Evolutionary conservation across 1,140 invertebrate genomes (phyloP), one percentile per base, ranked within the genome.

Genomic region (Drosophila leontia): DNA sequence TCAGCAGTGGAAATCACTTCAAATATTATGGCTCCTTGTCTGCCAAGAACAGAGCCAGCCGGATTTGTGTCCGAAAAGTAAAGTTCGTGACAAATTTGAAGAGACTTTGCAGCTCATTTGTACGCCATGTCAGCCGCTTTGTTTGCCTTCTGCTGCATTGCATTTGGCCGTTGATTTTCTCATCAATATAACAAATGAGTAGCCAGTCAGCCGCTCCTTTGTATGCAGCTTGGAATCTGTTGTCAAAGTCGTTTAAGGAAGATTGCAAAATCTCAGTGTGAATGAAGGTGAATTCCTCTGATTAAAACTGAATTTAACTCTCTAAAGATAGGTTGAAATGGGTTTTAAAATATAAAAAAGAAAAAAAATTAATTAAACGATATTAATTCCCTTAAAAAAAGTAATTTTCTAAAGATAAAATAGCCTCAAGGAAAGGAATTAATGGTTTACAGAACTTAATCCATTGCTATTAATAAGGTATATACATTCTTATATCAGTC

Each of bases 61-160:
- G 63, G 78, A 80, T 79, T 80, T 72, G 79, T 82, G 74, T 70
- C 75, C 57, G 41, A 47, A 63, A 55, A 39, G 53, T 39, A 55
- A 78, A 45, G 53, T 59, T 78, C 53, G 76, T 75, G 61, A 76
- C 82, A 63, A 80, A 87, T 82, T 80, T 80, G 78, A 80, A 56
- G 47, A 53, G 60, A 80, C 62, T 83, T 82, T 70, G 53, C 63
- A 68, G 59, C 59, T 76, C 62, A 78, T 82, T 82, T 82, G 70
- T 79, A 59, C 50, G 56, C 55, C 39, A 64, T 71, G 69, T 48
- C 39, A 42, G 67, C 62, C 35, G 41, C 47, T 47, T 64, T 62
- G 57, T 59, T 64, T 29, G 32, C 65, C n/a, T 68, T 79, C 26
- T 60, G 47, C 67, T 55, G 48, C 55, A 68, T 51, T 85, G 53